phyloP scores from a whole-genome alignment of 2,888 invertebrate species.

The Corbicula japonica region DNA sequence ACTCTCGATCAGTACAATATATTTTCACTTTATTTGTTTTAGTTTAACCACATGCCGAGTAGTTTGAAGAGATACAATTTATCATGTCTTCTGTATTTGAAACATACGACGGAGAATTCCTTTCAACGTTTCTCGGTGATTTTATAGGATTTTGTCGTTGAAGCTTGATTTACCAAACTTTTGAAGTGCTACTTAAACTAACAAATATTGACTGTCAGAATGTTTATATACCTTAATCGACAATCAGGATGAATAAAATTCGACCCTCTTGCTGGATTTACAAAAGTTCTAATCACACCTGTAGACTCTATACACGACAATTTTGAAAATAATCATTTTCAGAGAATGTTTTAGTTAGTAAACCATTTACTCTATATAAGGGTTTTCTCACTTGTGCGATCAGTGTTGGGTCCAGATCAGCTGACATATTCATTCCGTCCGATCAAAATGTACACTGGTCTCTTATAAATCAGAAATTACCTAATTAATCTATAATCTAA shows the following conservation, averaged over 20 bases:
- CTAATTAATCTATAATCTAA: no score
- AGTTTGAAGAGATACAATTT: conserved; percentile 22
- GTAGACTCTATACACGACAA: no score
- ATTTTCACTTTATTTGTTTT: conserved; percentile 38
- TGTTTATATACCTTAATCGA: conserved; percentile 44
- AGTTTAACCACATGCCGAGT: conserved; percentile 29
- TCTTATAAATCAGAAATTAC: no score
- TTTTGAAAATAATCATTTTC: no score
- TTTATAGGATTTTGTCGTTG: conserved; percentile 22
- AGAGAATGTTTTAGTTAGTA: no score
- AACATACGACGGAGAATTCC: conserved; percentile 4
- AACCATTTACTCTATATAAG: no score
- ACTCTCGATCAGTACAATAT: conserved; percentile 3
- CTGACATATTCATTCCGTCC: no score
- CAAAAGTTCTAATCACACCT: no score
- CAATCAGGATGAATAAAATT: conserved; percentile 14
- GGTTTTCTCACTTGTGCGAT: no score
- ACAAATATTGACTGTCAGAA: conserved; percentile 28
- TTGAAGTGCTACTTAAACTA: conserved; percentile 20
- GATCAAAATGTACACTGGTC: no score
- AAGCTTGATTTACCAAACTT: conserved; percentile 32
- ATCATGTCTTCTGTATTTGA: conserved; percentile 17
- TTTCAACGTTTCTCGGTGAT: conserved; percentile 10
- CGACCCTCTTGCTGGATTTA: no score
- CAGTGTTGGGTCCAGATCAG: no score